A percentile compares a stretch with the other conserved stretches of the same genome.
Conservation (phyloP, 2,888 invertebrate species). For the Orchesellides sinensis region DNA sequence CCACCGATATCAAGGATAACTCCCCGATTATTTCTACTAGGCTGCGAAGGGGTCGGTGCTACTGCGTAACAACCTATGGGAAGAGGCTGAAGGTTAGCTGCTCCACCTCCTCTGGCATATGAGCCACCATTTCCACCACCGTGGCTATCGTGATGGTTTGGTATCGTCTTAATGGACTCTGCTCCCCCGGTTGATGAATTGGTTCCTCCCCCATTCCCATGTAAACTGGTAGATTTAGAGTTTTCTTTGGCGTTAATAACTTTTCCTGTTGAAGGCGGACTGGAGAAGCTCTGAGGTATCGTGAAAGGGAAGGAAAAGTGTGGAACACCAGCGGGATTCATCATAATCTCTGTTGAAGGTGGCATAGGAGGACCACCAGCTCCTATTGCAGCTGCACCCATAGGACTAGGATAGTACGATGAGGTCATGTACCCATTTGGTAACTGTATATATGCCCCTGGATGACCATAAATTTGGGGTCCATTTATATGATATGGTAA, state of each 20-base stretch:
- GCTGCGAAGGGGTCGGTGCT: conserved; percentile 51
- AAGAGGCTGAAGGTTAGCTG: conserved; percentile 20
- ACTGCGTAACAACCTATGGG: conserved; percentile 50
- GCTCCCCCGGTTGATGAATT: not conserved
- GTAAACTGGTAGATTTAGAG: conserved; percentile 28
- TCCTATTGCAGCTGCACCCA: conserved; percentile 30
- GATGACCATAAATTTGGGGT: conserved; percentile 63
- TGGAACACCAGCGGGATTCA: conserved; percentile 62
- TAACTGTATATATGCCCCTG: conserved; percentile 51
- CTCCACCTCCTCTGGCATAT: not conserved
- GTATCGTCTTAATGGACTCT: conserved; percentile 31
- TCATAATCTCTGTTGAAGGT: conserved; percentile 68
- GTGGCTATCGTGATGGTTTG: conserved; percentile 50
- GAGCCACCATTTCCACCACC: too few species aligned
- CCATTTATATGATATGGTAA: conserved; percentile 64
- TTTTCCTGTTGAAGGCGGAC: conserved; percentile 32
- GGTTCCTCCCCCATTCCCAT: conserved; percentile 14
- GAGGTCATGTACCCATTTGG: conserved; percentile 64
- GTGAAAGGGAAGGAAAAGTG: conserved; percentile 63
- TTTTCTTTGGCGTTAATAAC: conserved; percentile 44
- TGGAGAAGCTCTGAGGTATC: conserved; percentile 64
- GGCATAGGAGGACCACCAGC: conserved; percentile 53
- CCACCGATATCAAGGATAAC: conserved; percentile 70
- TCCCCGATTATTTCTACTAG: conserved; percentile 66
- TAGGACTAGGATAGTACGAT: conserved; percentile 55